A percentile compares a stretch with the other conserved stretches of the same genome.
phyloP scores from a whole-genome alignment of 2,797 vertebrate species.

The Bucorvus abyssinicus region DNA sequence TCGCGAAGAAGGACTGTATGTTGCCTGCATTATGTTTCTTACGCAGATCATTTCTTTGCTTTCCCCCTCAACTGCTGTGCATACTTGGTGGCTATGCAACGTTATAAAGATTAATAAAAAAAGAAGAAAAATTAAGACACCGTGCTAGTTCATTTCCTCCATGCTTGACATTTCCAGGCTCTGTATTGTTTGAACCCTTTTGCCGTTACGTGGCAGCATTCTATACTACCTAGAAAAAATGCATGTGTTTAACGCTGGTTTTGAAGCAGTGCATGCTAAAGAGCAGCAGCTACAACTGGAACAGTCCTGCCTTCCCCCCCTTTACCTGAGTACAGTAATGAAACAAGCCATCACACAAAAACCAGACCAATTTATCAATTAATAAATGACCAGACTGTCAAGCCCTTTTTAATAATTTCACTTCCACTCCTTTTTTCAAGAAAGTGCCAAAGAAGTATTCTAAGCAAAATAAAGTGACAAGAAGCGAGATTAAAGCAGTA shows the following conservation, averaged over 20 bases:
- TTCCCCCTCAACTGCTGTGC: neutral
- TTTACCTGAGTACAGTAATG: neutral
- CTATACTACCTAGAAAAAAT: neutral
- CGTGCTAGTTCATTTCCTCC: neutral
- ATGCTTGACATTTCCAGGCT: constrained; percentile 23
- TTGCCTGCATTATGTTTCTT: neutral
- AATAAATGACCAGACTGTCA: neutral
- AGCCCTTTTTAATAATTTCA: neutral
- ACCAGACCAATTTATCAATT: neutral
- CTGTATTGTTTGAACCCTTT: neutral
- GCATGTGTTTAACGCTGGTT: neutral
- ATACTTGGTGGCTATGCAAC: neutral
- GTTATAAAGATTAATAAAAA: neutral
- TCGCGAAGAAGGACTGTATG: neutral
- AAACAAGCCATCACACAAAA: neutral
- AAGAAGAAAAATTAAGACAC: neutral
- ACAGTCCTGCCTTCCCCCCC: neutral
- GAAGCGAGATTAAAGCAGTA: neutral
- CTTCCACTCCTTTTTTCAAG: neutral
- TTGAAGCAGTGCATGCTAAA: neutral
- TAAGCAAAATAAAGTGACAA: neutral
- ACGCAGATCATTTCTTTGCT: neutral
- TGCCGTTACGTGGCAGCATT: neutral
- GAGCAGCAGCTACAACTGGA: neutral
- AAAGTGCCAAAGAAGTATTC: neutral